phyloP scores from a whole-genome alignment of 1,140 invertebrate genomes.

The Antheraea pernyi region DNA sequence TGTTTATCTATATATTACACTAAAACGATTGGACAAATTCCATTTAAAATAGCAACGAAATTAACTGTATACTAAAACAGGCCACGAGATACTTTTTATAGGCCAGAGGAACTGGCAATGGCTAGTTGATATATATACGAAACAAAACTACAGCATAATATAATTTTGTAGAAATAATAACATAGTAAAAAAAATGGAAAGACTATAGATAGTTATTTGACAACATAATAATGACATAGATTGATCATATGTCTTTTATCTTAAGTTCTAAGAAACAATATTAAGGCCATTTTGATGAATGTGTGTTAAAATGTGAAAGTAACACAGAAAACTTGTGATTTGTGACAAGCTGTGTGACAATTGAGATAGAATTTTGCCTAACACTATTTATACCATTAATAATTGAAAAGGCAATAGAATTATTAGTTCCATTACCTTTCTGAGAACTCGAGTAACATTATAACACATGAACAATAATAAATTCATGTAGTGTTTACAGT shows the following conservation, averaged over 20 bases:
- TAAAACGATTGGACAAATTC: too few relatives aligned
- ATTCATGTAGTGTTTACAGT: not conserved
- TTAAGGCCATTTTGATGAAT: slow-evolving; percentile 1
- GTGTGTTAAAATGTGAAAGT: slow-evolving; percentile 11
- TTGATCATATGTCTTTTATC: not conserved
- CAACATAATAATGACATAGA: not conserved
- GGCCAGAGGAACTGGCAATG: too few relatives aligned
- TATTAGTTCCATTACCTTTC: not conserved
- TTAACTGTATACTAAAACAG: too few relatives aligned
- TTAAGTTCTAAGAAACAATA: not conserved
- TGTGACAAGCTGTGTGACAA: slow-evolving; percentile 6
- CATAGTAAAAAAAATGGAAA: not conserved
- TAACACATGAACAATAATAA: not conserved
- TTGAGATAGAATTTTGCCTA: slow-evolving; percentile 5
- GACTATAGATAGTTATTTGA: not conserved
- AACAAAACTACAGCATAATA: too few relatives aligned
- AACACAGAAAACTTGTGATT: slow-evolving; percentile 6
- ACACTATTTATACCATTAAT: not conserved
- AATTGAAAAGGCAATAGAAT: not conserved
- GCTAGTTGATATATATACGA: too few relatives aligned
- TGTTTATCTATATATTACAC: too few relatives aligned
- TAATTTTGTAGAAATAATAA: not conserved
- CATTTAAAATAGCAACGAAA: too few relatives aligned
- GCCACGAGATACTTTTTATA: too few relatives aligned
- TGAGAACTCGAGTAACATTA: not conserved